A percentile compares a stretch with the other conserved stretches of the same genome.
These are phyloP conservation scores for Furcula furcula DNA, from an alignment of 2,888 invertebrate genomes.

Conservation along the genomic window DNA sequence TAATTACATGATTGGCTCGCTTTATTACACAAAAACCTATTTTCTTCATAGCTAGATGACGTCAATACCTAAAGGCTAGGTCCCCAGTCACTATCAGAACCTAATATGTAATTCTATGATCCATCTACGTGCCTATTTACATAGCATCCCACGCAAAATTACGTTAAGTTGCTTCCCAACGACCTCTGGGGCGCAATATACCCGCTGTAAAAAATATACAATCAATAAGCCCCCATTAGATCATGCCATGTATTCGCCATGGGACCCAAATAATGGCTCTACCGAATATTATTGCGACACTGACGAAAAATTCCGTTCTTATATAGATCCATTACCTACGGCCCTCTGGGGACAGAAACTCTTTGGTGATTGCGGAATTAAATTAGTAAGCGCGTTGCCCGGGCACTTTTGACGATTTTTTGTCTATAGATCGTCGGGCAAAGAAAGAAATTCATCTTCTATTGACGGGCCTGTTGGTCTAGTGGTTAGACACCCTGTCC, in stretches of 20 bases:
- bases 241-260: background rate
- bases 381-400: constrained; percentile 1
- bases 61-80: background rate
- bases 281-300: background rate
- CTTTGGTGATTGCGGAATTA: constrained; percentile 1
- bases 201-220: background rate
- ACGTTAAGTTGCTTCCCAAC: background rate
- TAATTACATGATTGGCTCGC: too few species aligned
- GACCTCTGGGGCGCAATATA: background rate
- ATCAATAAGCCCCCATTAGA: constrained; percentile 1
- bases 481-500: too few species aligned
- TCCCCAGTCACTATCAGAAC: background rate
- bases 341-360: background rate
- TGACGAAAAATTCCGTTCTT: background rate
- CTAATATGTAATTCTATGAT: background rate
- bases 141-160: background rate
- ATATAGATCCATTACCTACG: background rate
- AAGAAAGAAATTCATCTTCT: too few species aligned
- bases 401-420: too few species aligned
- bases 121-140: background rate
- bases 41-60: too few species aligned
- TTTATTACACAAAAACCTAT: too few species aligned
- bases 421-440: too few species aligned
- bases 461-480: too few species aligned
- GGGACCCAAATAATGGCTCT: background rate